These are phyloP conservation scores for Polypedilum vanderplanki DNA, from an alignment of 1,140 invertebrate genomes.

Conservation along the genomic window DNA sequence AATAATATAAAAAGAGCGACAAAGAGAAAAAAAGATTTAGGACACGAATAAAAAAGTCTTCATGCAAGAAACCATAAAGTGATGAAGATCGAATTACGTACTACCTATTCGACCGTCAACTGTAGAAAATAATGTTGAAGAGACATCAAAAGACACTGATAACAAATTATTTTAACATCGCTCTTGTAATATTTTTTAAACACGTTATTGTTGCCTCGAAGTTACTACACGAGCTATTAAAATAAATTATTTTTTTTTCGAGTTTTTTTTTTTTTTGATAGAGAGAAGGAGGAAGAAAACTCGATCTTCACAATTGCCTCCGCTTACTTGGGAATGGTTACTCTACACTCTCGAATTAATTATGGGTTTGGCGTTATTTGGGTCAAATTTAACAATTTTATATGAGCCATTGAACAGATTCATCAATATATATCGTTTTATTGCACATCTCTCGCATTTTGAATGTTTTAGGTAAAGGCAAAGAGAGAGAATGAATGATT, in stretches of 20 bases:
- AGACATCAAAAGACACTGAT: constrained; percentile 22
- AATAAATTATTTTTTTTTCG: constrained; percentile 23
- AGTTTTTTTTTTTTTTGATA: not conserved
- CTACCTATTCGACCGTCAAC: too few species aligned
- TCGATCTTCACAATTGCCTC: constrained; percentile 4
- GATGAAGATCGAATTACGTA: too few species aligned
- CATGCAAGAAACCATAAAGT: too few species aligned
- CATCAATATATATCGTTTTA: not conserved
- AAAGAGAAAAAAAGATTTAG: too few species aligned
- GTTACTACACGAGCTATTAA: constrained; percentile 26
- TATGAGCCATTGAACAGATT: not conserved
- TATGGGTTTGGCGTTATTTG: constrained; percentile 15
- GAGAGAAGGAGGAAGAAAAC: not conserved
- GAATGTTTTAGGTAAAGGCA: too few species aligned
- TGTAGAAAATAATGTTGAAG: not conserved
- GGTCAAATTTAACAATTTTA: constrained; percentile 28
- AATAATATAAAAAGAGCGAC: too few species aligned
- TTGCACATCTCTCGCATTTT: too few species aligned
- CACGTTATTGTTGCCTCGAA: constrained; percentile 14
- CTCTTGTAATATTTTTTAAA: not conserved
- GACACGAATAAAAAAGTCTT: too few species aligned
- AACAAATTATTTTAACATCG: constrained; percentile 24
- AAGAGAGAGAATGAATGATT: too few species aligned
- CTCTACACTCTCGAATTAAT: not conserved
- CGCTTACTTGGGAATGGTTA: not conserved